Conservation (phyloP, 2,113 vertebrate species). For the Nannobrachium achirus region DNA sequence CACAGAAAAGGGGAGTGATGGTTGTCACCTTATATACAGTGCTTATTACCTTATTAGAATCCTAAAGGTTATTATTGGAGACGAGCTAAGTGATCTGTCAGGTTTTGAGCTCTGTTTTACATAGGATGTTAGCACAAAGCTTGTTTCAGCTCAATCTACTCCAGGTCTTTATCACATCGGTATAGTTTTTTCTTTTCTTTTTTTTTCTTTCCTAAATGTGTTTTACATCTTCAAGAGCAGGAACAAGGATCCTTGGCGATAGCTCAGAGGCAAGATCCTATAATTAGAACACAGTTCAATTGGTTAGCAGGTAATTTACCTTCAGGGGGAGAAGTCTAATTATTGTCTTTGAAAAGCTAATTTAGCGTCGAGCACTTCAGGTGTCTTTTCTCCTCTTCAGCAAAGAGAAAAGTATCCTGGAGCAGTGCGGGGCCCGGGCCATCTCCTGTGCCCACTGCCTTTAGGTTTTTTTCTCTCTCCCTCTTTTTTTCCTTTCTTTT, state of each 20-base stretch:
- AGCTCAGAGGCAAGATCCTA: constrained; percentile 77
- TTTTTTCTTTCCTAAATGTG: constrained; percentile 40
- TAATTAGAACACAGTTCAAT: constrained; percentile 85
- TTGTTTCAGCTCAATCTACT: constrained; percentile 59
- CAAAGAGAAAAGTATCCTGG: constrained; percentile 73
- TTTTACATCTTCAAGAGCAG: constrained; percentile 74
- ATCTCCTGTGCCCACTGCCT: constrained; percentile 43
- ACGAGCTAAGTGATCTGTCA: constrained; percentile 50
- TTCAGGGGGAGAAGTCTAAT: constrained; percentile 83
- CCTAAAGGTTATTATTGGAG: constrained; percentile 61
- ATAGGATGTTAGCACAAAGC: constrained; percentile 38
- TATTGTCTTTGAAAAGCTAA: constrained; percentile 86
- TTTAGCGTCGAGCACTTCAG: constrained; percentile 84
- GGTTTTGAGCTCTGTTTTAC: constrained; percentile 36
- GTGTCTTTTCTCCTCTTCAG: constrained; percentile 75
- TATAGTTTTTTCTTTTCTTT: constrained; percentile 56
- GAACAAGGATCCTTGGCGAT: constrained; percentile 67
- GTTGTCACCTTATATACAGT: constrained; percentile 48
- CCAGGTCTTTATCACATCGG: constrained; percentile 50
- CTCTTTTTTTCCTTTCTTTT: no score
- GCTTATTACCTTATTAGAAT: constrained; percentile 62
- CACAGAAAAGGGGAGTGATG: constrained; percentile 47
- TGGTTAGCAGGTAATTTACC: constrained; percentile 85
- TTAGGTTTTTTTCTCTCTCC: constrained; percentile 39
- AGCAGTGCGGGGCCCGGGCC: constrained; percentile 49